Conservation (phyloP, 2,888 invertebrate genomes). For the Theretra japonica region DNA sequence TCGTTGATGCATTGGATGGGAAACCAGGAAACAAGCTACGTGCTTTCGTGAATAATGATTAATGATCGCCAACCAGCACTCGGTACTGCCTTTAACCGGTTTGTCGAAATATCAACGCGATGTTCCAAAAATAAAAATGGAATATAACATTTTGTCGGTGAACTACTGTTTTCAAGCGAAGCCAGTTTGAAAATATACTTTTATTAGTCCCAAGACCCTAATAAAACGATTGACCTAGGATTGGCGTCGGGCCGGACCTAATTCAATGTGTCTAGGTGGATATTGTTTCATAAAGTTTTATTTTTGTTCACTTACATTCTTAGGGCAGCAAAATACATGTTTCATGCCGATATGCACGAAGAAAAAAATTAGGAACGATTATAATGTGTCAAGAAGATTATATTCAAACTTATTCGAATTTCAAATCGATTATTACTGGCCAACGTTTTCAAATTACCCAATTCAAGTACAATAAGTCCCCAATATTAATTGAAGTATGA, state of each 20-base stretch:
- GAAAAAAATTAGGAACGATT: too few species aligned
- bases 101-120: neutral
- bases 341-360: too few species aligned
- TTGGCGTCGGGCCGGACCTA: constrained; percentile 9
- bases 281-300: neutral
- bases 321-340: neutral
- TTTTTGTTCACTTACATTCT: neutral
- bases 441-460: neutral
- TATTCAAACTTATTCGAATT: too few species aligned
- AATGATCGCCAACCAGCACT: constrained; percentile 13
- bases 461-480: neutral
- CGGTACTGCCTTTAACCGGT: neutral
- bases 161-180: neutral
- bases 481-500: too few species aligned
- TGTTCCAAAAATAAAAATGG: neutral
- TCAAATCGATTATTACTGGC: too few species aligned
- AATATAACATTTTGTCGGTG: constrained; percentile 5
- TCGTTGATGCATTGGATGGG: neutral
- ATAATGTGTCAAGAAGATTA: too few species aligned
- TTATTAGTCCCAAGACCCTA: constrained; percentile 8
- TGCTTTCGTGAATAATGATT: constrained; percentile 21
- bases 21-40: constrained; percentile 16
- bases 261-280: constrained; percentile 1
- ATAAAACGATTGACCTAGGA: constrained; percentile 13
- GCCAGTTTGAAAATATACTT: constrained; percentile 10